These are phyloP conservation scores for Phrynocephalus guinanensis DNA, from an alignment of 2,797 vertebrate genomes.

Conservation along the genomic window DNA sequence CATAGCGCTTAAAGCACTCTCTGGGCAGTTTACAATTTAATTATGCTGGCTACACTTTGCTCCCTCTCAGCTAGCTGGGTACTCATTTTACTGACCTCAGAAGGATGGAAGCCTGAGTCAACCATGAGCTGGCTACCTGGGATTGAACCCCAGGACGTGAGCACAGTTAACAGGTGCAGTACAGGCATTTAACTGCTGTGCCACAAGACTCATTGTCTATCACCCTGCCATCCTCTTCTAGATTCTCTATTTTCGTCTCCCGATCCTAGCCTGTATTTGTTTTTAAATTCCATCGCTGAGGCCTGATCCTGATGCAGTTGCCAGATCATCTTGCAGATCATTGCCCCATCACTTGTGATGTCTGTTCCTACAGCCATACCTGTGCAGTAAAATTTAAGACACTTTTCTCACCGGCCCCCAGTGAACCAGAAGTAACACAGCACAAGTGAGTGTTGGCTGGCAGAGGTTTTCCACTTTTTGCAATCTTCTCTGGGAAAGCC, in stretches of 20 bases:
- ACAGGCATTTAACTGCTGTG: too few species aligned
- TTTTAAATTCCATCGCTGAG: not conserved
- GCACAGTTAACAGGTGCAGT: too few species aligned
- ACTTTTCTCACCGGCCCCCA: not conserved
- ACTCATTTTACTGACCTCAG: too few species aligned
- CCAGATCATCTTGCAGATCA: not conserved
- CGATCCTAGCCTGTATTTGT: not conserved
- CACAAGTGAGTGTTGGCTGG: not conserved
- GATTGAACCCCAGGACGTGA: too few species aligned
- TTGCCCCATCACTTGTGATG: not conserved
- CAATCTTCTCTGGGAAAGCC: not conserved
- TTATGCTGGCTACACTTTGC: too few species aligned
- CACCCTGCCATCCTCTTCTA: not conserved
- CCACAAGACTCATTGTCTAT: not conserved
- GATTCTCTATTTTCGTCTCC: not conserved
- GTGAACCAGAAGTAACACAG: not conserved
- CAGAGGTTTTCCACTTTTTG: constrained; percentile 23
- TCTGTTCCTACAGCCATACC: not conserved
- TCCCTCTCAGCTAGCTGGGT: too few species aligned
- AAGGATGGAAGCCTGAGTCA: too few species aligned
- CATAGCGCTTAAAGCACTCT: too few species aligned
- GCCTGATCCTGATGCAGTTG: not conserved
- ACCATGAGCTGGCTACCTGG: too few species aligned
- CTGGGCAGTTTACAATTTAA: too few species aligned
- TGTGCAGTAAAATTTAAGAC: not conserved